Base-by-base conservation (phyloP, 2,797 vertebrate genomes). In the Lophius americanus region DNA sequence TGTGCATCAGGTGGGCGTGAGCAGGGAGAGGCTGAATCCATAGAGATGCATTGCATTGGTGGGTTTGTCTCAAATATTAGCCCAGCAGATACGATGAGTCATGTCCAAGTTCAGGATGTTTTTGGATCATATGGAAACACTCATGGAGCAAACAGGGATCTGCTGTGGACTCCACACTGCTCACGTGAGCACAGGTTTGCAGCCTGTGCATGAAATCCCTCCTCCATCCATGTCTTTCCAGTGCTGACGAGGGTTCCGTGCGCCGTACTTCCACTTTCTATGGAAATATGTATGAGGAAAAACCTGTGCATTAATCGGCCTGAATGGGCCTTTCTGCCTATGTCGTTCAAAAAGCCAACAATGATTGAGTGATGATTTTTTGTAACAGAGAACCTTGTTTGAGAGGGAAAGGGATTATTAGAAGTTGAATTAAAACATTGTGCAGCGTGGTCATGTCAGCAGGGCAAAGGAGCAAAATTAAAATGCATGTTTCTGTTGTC, bases 1-100 rank as follows among this genome's bases (percentile, higher is more conserved):
- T 5, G 74, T 85, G 73, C 73, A 60, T 85, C 82, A 83, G 82
- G 85, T 91, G 89, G 91, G 92, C 70, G 92, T 91, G 76, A 77
- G 82, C 73, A 71, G 83, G 90, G 87, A 82, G 85, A 83, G 85
- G 82, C 88, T 47, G 71, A 86, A 80, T 71, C 85, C 54, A 50
- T 64, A 62, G 88, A 88, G 75, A 68, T 53, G 62, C 77, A 80
- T 75, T 68, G 59, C 75, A 67, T 73, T 70, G 72, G 8, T 50
- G 83, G 80, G 86, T 82, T 85, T 72, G 83, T 76, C 76, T 65
- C 39, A 67, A 68, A 84, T 85, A 1, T 68, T 70, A 72, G 53
- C 59, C 64, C 65, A 68, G 70, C 73, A 60, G 70, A 77, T 70
- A 38, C 52, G 66, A 75, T 92, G 81, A 92, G 89, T 88, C 51